These are phyloP conservation scores for Protodeltote pygarga DNA, from an alignment of 2,888 invertebrate genomes.

Conservation along the genomic window DNA sequence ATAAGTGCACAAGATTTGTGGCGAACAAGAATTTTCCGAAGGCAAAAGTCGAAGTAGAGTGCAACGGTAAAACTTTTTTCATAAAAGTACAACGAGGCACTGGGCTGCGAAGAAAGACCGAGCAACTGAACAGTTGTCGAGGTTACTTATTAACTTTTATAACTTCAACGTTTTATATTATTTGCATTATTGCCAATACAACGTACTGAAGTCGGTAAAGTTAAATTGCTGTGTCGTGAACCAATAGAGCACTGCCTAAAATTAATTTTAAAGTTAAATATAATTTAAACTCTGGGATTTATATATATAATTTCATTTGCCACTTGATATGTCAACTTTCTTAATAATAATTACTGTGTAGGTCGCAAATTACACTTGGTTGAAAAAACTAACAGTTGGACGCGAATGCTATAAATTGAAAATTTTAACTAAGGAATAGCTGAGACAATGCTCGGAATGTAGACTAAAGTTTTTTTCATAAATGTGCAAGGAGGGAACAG, in stretches of 20 bases:
- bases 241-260: conserved; percentile 13
- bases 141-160: conserved; percentile 82
- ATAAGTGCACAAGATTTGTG: conserved; percentile 51
- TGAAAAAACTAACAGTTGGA: conserved; percentile 22
- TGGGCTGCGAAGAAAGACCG: conserved; percentile 72
- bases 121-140: conserved; percentile 76
- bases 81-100: conserved; percentile 80
- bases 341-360: conserved; percentile 4
- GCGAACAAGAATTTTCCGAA: conserved; percentile 64
- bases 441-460: conserved; percentile 77
- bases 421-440: conserved; percentile 52
- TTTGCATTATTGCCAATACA: conserved; percentile 54
- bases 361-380: conserved; percentile 7
- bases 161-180: conserved; percentile 70
- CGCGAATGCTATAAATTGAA: conserved; percentile 45
- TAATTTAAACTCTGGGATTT: conserved; percentile 16
- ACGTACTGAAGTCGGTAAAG: conserved; percentile 17
- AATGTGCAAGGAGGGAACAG: conserved; percentile 80
- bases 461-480: conserved; percentile 84
- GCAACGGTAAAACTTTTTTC: conserved; percentile 82
- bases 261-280: conserved; percentile 8
- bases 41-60: conserved; percentile 64
- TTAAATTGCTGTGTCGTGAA: conserved; percentile 11
- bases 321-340: conserved; percentile 8
- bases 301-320: conserved; percentile 22